phyloP scores from a whole-genome alignment of 2,797 vertebrate genomes.

The Tolypeutes matacus region DNA sequence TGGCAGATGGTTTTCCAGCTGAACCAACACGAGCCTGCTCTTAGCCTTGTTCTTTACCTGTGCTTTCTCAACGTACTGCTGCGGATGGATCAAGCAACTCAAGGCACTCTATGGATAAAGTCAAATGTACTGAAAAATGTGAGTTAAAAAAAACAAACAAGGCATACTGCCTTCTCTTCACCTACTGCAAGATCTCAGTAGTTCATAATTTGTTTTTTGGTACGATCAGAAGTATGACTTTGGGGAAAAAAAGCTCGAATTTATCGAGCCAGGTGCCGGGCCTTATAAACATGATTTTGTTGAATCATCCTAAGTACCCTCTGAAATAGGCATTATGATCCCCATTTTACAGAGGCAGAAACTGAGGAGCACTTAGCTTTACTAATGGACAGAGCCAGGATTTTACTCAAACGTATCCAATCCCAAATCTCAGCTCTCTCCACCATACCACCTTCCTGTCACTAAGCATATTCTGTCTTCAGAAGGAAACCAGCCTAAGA shows the following conservation, averaged over 20 bases:
- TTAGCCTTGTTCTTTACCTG: neutral
- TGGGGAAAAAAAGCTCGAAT: neutral
- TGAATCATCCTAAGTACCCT: neutral
- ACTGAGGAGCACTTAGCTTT: neutral
- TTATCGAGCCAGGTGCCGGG: neutral
- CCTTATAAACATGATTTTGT: neutral
- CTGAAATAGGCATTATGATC: neutral
- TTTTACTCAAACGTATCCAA: neutral
- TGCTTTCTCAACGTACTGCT: neutral
- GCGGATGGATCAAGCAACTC: neutral
- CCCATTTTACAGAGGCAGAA: neutral
- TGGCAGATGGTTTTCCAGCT: neutral
- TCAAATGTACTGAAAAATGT: neutral
- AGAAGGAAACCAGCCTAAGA: neutral
- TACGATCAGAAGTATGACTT: conserved; percentile 25
- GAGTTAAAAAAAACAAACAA: neutral
- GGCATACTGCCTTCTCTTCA: neutral
- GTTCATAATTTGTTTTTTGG: conserved; percentile 30
- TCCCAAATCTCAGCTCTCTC: neutral
- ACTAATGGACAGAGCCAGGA: neutral
- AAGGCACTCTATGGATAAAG: neutral
- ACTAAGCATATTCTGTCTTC: neutral
- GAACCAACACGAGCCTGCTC: neutral
- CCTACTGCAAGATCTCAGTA: neutral
- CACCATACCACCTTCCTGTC: neutral